Evolutionary conservation across 2,888 invertebrate genomes (phyloP), one percentile per base, ranked within the genome.

Genomic region (Esperia sulphurella): DNA sequence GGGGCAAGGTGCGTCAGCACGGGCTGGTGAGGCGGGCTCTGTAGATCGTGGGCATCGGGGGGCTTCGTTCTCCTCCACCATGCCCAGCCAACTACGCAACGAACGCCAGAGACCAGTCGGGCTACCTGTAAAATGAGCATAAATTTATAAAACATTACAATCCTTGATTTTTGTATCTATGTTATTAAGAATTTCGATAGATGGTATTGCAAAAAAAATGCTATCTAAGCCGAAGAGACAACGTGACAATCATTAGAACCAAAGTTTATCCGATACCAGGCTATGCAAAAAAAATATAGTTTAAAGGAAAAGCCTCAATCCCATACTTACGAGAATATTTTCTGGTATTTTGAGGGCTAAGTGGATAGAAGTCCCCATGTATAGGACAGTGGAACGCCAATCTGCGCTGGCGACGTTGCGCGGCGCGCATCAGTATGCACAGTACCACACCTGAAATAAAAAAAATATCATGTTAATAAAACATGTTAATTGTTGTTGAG

Each of bases 381-480:
- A 95, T 90, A 29, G 94, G 94, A 75, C 95, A 95, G 77, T 94
- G 94, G 83, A 94, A 95, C 48, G 94, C 94, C 52, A 94, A 90
- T 41, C 94, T 90, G 48, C 94, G 91, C 64, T 94, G 93, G 37
- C 92, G 87, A 46, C 91, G 89, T 55, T 93, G 91, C 1, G 94
- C 94, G 30, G 94, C 86, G 45, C 93, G 88, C 72, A 93, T 93
- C 58, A 94, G 75, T 64, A 92, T 89, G 77, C 94, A 94, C 41
- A 94, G 77, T 8, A 92, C 88, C 45, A 92, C 90, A 39, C 94
- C 94, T 71, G 92, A 74, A 77, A 29, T 8, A 10, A 39, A 45
- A 33, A 14, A 43, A 12, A 28, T 29, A 9, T 4, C 21, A 21
- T 5, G 2, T 21, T 21, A 21, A 3, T 21, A 21, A 21, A 21